These are phyloP conservation scores for Zaprionus nigranus DNA, from an alignment of 1,140 invertebrate genomes.

Conservation along the genomic window DNA sequence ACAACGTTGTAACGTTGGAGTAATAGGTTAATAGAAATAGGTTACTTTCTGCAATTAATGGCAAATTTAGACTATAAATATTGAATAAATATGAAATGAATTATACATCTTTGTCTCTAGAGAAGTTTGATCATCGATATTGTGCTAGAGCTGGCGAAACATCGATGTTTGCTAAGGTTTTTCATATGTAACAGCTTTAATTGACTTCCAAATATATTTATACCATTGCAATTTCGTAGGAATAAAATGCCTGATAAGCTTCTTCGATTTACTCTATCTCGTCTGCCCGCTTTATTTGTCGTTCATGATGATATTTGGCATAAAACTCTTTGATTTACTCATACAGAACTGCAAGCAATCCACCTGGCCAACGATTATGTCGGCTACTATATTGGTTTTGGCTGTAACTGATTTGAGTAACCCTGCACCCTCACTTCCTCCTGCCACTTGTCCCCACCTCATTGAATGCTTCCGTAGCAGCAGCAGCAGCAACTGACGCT, in stretches of 20 bases:
- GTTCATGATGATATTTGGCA: conserved; percentile 6
- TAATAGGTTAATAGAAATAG: too few species aligned
- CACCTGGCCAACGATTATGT: conserved; percentile 54
- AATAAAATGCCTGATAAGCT: background rate
- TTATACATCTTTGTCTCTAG: too few species aligned
- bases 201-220: too few species aligned
- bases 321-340: background rate
- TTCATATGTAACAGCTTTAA: too few species aligned
- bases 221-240: background rate
- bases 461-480: conserved; percentile 49
- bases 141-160: too few species aligned
- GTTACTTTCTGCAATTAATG: too few species aligned
- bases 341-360: conserved; percentile 18
- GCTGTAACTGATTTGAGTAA: conserved; percentile 55
- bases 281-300: background rate
- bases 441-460: background rate
- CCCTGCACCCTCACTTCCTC: background rate
- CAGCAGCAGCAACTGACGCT: conserved; percentile 35
- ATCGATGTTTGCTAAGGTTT: too few species aligned
- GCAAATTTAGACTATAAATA: too few species aligned
- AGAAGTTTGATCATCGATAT: too few species aligned
- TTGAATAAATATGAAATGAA: too few species aligned
- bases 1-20: too few species aligned
- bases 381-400: conserved; percentile 62
- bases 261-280: background rate